Conservation (phyloP, 2,888 invertebrate genomes). For the Nomada fabriciana region DNA sequence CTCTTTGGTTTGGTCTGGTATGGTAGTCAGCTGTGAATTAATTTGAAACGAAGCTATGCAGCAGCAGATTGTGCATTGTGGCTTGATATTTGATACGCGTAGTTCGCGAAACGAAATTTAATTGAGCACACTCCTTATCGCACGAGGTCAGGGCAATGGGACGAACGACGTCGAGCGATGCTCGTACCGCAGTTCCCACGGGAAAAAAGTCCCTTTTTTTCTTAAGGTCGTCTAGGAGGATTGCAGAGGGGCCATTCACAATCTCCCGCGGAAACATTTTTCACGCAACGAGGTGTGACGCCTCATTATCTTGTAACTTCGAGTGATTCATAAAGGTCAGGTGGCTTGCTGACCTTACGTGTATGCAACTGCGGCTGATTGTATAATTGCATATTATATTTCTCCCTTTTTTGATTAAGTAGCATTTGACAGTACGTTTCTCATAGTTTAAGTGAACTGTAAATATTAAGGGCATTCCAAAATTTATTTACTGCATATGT, state of each 20-base stretch:
- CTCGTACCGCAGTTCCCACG: constrained; percentile 26
- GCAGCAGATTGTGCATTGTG: neutral
- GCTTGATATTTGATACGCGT: neutral
- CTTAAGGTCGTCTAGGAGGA: constrained; percentile 5
- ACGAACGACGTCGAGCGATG: neutral
- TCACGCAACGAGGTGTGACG: constrained; percentile 32
- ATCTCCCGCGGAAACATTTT: constrained; percentile 21
- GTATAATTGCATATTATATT: neutral
- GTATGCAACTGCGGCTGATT: neutral
- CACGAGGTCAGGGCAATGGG: constrained; percentile 23
- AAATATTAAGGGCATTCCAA: no score
- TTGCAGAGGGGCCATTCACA: neutral
- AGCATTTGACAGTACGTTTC: no score
- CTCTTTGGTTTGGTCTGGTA: neutral
- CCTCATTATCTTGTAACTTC: constrained; percentile 28
- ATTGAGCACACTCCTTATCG: constrained; percentile 25
- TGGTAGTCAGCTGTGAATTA: neutral
- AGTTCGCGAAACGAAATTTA: constrained; percentile 19
- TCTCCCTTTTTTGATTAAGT: no score
- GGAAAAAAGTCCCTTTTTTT: constrained; percentile 17
- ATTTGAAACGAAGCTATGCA: constrained; percentile 13
- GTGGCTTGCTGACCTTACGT: neutral
- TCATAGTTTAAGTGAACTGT: no score
- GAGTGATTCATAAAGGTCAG: constrained; percentile 20
- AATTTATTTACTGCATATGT: no score